Evolutionary conservation across 1,140 invertebrate species (phyloP), one percentile per base, ranked within the genome.

Genomic region (Coptotermes formosanus): DNA sequence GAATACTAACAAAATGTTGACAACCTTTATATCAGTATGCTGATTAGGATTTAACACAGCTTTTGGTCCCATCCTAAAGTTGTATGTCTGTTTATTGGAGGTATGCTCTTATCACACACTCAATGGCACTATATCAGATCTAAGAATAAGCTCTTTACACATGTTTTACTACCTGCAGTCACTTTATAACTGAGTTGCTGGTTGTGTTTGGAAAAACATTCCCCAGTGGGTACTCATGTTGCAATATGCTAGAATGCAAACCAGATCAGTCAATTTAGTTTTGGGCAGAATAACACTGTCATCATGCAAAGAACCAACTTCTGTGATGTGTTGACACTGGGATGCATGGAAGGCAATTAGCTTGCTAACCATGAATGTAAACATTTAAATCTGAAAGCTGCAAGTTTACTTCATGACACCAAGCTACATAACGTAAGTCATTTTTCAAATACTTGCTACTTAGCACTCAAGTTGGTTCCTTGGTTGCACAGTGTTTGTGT

Each of bases 201-300:
- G 64, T 11, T 30, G n/a, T 75, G 64, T 75, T 75, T 75, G 14
- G 25, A 75, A 75, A 75, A 85, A 85, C 75, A 69, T 85, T 64
- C n/a, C 85, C 59, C 85, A 85, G 43, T 44, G 75, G 64, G 85
- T 82, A 59, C 83, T 86, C 85, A 83, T 82, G 75, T 86, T 86
- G 82, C 86, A 86, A 86, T 86, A 86, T 86, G 86, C 86, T 86
- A 86, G 86, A 86, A 86, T 86, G 86, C 86, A 86, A 86, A 86
- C 81, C 86, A 82, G 81, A 86, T 86, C 86, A 86, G 82, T 86
- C 86, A 86, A 75, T 82, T 86, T 86, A 86, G 81, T 86, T 55
- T 38, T 45, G 85, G 85, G 48, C 38, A 83, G 38, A 83, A 32
- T 83, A 83, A 43, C 64, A 83, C 48, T 52, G 82, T 83, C 43